Conservation (phyloP, 2,888 invertebrate genomes). For the Hybos culiciformis region DNA sequence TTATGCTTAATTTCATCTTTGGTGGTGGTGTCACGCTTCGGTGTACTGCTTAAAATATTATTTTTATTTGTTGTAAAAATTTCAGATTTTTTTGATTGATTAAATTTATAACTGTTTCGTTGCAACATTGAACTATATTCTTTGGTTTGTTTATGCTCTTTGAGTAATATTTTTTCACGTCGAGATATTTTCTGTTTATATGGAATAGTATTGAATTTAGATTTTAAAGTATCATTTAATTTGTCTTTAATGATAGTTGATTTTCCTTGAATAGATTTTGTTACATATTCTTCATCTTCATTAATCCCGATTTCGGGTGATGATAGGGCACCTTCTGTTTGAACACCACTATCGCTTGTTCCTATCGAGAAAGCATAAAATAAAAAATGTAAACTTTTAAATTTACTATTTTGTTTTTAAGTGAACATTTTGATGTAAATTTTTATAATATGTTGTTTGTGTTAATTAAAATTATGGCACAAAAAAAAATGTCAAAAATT, state of each 20-base stretch:
- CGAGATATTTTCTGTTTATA: slow-evolving; percentile 27
- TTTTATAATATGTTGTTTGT: neutral
- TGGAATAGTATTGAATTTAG: neutral
- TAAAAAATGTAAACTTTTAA: neutral
- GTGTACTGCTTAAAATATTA: slow-evolving; percentile 27
- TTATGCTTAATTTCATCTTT: slow-evolving; percentile 31
- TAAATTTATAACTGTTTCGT: no score
- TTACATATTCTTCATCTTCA: slow-evolving; percentile 2
- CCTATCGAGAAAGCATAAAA: slow-evolving; percentile 30
- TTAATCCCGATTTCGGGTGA: slow-evolving; percentile 20
- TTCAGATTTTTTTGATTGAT: neutral
- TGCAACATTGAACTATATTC: slow-evolving; percentile 36
- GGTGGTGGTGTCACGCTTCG: slow-evolving; percentile 39
- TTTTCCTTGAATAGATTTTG: neutral
- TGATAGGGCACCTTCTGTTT: slow-evolving; percentile 45
- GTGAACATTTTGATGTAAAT: neutral
- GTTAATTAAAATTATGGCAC: neutral
- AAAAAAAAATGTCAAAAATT: neutral
- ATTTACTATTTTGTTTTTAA: neutral
- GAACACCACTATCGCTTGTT: slow-evolving; percentile 57
- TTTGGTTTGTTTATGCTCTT: slow-evolving; percentile 43
- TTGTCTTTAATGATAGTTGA: neutral
- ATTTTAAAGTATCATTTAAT: neutral
- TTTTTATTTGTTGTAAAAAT: neutral
- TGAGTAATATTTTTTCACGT: slow-evolving; percentile 40